Evolutionary conservation across 2,113 vertebrate species (phyloP).

Genomic region (Peromyscus maniculatus): DNA sequence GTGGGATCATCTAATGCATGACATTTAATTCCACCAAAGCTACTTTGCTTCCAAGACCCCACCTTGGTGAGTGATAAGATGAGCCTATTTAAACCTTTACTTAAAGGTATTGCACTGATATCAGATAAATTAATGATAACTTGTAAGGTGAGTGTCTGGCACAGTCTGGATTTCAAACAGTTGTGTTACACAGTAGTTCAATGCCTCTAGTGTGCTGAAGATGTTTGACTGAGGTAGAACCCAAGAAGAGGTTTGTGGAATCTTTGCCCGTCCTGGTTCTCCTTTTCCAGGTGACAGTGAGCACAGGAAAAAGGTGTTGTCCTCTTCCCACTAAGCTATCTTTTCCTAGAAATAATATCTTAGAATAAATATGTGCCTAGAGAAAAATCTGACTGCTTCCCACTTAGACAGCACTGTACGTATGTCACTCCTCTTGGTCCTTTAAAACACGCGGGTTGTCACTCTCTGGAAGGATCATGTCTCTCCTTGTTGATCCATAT

Average conservation of each 20-base stretch:
- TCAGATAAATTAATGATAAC: constrained; percentile 15
- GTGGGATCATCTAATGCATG: background rate
- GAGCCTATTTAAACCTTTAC: background rate
- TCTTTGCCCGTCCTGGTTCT: background rate
- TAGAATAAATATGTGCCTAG: constrained; percentile 44
- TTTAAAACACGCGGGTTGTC: constrained; percentile 61
- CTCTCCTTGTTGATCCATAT: constrained; percentile 71
- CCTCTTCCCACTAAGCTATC: constrained; percentile 38
- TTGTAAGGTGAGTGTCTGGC: constrained; percentile 20
- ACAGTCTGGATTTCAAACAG: background rate
- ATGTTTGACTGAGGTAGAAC: constrained; percentile 40
- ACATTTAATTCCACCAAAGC: background rate
- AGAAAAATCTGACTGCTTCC: constrained; percentile 64
- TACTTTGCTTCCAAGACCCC: constrained; percentile 5
- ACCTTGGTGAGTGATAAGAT: background rate
- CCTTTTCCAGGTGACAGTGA: background rate
- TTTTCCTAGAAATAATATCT: constrained; percentile 74
- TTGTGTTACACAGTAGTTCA: background rate
- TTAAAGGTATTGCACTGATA: background rate
- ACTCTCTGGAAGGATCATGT: constrained; percentile 58
- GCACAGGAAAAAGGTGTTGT: constrained; percentile 49
- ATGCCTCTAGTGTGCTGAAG: background rate
- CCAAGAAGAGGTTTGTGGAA: constrained; percentile 1
- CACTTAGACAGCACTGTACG: constrained; percentile 40
- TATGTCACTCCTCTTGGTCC: constrained; percentile 56